Percentiles rank a stretch among this genome's conserved stretches.
These are phyloP conservation scores for Forbesichthys papilliferus DNA, from an alignment of 2,113 vertebrate species.

Conservation along the genomic window DNA sequence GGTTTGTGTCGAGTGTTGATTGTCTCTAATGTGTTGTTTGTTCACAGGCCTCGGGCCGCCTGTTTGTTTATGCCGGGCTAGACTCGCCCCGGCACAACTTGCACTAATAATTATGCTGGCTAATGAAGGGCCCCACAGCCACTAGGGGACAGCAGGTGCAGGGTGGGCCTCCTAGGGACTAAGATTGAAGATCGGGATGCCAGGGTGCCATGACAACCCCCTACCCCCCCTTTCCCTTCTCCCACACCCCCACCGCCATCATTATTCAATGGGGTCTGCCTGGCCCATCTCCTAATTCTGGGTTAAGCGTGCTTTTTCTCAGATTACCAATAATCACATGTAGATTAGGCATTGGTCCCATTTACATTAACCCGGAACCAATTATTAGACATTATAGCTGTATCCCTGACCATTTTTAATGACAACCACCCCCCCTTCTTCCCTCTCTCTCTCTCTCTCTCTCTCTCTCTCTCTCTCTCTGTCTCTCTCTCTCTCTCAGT, in stretches of 20 bases:
- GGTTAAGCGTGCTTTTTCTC: not conserved
- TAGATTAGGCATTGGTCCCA: too few species aligned
- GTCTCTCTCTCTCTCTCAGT: not conserved
- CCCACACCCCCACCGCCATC: constrained; percentile 68
- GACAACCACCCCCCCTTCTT: constrained; percentile 3
- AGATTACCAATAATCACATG: too few species aligned
- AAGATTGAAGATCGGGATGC: constrained; percentile 90
- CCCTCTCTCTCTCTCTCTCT: constrained; percentile 14
- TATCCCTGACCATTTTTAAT: not conserved
- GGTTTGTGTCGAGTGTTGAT: constrained; percentile 44
- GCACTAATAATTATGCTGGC: constrained; percentile 98
- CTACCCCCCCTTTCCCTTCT: constrained; percentile 75
- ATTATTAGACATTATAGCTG: not conserved
- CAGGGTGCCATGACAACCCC: constrained; percentile 21
- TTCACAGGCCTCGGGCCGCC: constrained; percentile 88
- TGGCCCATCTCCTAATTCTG: not conserved
- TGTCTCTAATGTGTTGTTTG: constrained; percentile 90
- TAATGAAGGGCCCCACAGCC: constrained; percentile 99
- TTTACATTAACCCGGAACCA: too few species aligned
- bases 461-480: constrained; percentile 4
- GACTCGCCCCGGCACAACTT: constrained; percentile 94
- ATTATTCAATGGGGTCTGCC: constrained; percentile 54
- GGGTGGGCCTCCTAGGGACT: constrained; percentile 98
- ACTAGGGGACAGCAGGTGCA: constrained; percentile 98
- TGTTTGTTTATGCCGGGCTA: constrained; percentile 99